Conservation (phyloP, 2,888 invertebrate genomes). For the Diabrotica balteata region DNA sequence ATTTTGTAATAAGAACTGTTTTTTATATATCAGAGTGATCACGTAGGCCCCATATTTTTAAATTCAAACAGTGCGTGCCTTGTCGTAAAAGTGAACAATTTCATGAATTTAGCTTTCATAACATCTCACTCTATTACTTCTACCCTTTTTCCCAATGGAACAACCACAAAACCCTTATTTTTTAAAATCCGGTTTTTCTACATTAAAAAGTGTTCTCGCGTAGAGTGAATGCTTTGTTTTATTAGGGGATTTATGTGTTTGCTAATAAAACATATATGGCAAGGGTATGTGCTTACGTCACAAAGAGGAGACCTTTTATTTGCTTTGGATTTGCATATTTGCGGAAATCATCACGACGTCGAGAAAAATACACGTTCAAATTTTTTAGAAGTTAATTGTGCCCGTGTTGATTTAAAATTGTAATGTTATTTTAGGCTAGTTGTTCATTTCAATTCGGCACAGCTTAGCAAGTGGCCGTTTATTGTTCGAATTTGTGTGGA, state of each 20-base stretch:
- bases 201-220: conserved; percentile 21
- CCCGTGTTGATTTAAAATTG: no score
- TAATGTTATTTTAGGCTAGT: no score
- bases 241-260: conserved; percentile 40
- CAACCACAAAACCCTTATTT: conserved; percentile 15
- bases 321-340: conserved; percentile 28
- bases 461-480: no score
- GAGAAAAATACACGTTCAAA: no score
- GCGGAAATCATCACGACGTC: conserved; percentile 7
- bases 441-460: no score
- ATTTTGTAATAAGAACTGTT: no score
- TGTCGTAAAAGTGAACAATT: conserved; percentile 12
- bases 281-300: conserved; percentile 22
- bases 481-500: no score
- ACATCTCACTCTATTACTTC: conserved; percentile 20
- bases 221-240: conserved; percentile 32
- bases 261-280: conserved; percentile 44
- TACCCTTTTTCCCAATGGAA: conserved; percentile 8
- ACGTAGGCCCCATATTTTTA: background rate
- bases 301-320: conserved; percentile 27
- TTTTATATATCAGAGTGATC: background rate
- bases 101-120: conserved; percentile 12
- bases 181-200: conserved; percentile 18
- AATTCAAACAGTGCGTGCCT: conserved; percentile 10
- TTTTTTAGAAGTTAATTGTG: no score